phyloP scores from a whole-genome alignment of 2,888 invertebrate species.

The Cryptosula pallasiana region DNA sequence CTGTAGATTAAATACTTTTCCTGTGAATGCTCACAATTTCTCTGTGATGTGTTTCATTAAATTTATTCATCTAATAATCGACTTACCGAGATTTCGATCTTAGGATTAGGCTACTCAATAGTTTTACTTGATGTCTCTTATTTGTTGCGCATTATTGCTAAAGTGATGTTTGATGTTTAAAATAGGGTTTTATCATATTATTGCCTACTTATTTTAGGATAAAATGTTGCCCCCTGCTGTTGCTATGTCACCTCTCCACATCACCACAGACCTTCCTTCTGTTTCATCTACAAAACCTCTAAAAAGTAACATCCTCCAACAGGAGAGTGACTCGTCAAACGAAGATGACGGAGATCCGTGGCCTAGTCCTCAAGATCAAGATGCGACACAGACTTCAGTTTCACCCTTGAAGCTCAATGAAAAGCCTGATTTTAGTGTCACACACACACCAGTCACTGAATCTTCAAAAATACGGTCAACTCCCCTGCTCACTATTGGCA shows the following conservation, averaged over 20 bases:
- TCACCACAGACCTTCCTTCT: background rate
- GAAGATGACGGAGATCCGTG: background rate
- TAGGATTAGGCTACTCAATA: too few relatives aligned
- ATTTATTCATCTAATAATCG: too few relatives aligned
- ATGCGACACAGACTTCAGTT: background rate
- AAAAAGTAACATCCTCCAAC: background rate
- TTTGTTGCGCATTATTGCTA: too few relatives aligned
- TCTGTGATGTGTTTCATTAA: too few relatives aligned
- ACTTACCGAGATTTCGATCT: too few relatives aligned
- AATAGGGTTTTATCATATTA: too few relatives aligned
- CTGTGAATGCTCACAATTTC: too few relatives aligned
- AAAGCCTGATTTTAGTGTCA: background rate
- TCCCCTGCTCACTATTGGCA: background rate
- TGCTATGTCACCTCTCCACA: background rate
- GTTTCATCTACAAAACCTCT: background rate
- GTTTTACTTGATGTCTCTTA: too few relatives aligned
- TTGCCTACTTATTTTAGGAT: too few relatives aligned
- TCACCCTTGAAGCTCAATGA: background rate
- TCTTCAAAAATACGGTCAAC: too few relatives aligned
- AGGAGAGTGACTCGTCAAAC: background rate
- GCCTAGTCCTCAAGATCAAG: background rate
- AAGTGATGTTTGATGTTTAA: too few relatives aligned
- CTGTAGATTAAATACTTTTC: too few relatives aligned
- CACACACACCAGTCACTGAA: background rate
- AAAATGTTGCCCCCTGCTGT: background rate